These are phyloP conservation scores for Oryzias curvinotus DNA, from an alignment of 2,113 vertebrate species.

Conservation along the genomic window DNA sequence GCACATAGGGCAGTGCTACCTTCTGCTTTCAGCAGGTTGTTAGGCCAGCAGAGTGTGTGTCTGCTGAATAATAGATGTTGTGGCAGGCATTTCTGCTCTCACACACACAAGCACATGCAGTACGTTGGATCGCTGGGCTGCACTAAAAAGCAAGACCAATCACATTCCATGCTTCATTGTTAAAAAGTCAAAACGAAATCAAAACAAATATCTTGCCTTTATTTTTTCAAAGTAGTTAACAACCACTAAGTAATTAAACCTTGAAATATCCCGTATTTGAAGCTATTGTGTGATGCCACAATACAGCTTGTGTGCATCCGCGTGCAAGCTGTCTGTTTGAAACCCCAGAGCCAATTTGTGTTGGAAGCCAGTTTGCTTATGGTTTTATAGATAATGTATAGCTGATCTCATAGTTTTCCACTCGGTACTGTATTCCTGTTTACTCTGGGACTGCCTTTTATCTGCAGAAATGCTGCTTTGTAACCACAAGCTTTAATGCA, in stretches of 20 bases:
- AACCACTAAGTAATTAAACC: background rate
- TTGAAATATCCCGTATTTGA: too few relatives aligned
- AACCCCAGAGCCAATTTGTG: too few relatives aligned
- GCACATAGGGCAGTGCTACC: constrained; percentile 39
- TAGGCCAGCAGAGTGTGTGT: constrained; percentile 66
- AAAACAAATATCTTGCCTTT: background rate
- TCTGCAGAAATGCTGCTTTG: too few relatives aligned
- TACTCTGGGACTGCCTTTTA: too few relatives aligned
- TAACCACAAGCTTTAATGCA: too few relatives aligned
- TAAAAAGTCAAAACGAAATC: background rate
- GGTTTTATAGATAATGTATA: too few relatives aligned
- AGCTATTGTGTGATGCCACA: too few relatives aligned
- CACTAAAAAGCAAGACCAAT: background rate
- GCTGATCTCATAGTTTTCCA: too few relatives aligned
- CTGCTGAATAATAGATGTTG: constrained; percentile 69
- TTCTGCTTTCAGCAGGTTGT: constrained; percentile 64
- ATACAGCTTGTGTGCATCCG: too few relatives aligned
- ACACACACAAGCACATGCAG: constrained; percentile 22
- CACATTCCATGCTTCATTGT: background rate
- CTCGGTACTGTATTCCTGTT: too few relatives aligned
- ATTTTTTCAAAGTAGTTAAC: background rate
- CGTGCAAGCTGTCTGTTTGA: too few relatives aligned
- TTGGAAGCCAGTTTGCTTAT: too few relatives aligned
- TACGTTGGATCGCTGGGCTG: constrained; percentile 2
- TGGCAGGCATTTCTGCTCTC: constrained; percentile 51